These are phyloP conservation scores for Escarpia spicata DNA, from an alignment of 2,888 invertebrate species.

Conservation along the genomic window DNA sequence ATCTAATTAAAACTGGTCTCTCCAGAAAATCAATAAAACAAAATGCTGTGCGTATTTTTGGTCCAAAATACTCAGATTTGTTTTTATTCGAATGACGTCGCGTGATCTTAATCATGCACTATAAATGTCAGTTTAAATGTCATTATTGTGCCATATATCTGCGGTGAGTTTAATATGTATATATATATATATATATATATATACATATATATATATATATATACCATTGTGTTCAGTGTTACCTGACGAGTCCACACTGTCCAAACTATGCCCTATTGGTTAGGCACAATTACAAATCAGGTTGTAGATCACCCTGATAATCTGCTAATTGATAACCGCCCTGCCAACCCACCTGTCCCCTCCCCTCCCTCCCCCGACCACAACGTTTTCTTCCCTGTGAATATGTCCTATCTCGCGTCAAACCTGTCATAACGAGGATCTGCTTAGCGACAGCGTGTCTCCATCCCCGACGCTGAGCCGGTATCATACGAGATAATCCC, in stretches of 20 bases:
- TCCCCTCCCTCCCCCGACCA: background rate
- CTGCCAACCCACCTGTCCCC: background rate
- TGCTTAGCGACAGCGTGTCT: background rate
- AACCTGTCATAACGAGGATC: background rate
- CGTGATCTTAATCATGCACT: background rate
- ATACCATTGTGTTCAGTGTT: background rate
- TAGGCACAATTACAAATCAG: background rate
- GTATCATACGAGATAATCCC: background rate
- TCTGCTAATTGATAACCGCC: background rate
- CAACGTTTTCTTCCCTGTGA: background rate
- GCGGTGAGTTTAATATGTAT: background rate
- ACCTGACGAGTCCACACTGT: background rate
- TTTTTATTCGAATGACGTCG: background rate
- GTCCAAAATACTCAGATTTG: background rate
- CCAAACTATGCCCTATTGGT: background rate
- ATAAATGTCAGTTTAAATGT: background rate
- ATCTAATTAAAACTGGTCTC: too few relatives aligned
- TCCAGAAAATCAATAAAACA: too few relatives aligned
- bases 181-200: too few relatives aligned
- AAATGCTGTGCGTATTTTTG: too few relatives aligned
- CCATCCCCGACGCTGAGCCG: background rate
- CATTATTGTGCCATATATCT: background rate
- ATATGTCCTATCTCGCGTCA: background rate
- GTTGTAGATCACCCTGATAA: background rate
- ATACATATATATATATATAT: too few relatives aligned